These are phyloP conservation scores for Plebejus argus DNA, from an alignment of 2,888 invertebrate genomes.

Conservation along the genomic window DNA sequence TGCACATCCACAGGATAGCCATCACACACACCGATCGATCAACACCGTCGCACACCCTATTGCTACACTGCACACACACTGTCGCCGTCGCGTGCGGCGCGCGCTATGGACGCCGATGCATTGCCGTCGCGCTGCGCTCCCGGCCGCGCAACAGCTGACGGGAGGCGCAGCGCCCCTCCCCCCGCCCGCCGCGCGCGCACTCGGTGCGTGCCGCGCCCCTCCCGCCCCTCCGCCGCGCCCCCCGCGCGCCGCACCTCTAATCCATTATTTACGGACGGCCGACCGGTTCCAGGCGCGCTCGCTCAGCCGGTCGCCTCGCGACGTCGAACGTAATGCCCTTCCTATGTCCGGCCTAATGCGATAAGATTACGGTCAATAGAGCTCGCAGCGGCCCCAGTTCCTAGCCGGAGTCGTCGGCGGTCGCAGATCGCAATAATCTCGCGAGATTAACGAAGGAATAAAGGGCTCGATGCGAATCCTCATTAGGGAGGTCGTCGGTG, in stretches of 20 bases:
- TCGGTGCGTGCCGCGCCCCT: slow-evolving; percentile 74
- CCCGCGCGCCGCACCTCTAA: slow-evolving; percentile 73
- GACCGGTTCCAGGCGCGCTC: slow-evolving; percentile 79
- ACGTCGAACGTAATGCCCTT: slow-evolving; percentile 79
- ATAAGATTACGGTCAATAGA: slow-evolving; percentile 69
- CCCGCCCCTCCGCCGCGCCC: slow-evolving; percentile 67
- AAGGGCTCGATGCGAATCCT: not conserved
- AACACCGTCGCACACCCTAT: slow-evolving; percentile 48
- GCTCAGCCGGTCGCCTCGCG: slow-evolving; percentile 68
- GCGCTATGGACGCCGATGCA: slow-evolving; percentile 75
- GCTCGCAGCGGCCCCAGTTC: slow-evolving; percentile 44
- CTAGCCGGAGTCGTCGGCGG: slow-evolving; percentile 19
- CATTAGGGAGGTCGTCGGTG: slow-evolving; percentile 44
- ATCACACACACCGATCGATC: slow-evolving; percentile 60
- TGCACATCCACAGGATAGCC: slow-evolving; percentile 62
- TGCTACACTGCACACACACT: slow-evolving; percentile 53
- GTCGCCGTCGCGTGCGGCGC: slow-evolving; percentile 58
- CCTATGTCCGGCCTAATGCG: slow-evolving; percentile 78
- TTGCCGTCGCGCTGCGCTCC: slow-evolving; percentile 73
- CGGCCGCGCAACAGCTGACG: slow-evolving; percentile 80
- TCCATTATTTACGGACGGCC: slow-evolving; percentile 79
- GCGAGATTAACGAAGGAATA: not conserved
- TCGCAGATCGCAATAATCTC: slow-evolving; percentile 3
- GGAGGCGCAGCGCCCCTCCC: slow-evolving; percentile 70
- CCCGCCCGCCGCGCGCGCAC: slow-evolving; percentile 59